Base-by-base conservation (phyloP, 1,140 invertebrate species). In the Varroa destructor region DNA sequence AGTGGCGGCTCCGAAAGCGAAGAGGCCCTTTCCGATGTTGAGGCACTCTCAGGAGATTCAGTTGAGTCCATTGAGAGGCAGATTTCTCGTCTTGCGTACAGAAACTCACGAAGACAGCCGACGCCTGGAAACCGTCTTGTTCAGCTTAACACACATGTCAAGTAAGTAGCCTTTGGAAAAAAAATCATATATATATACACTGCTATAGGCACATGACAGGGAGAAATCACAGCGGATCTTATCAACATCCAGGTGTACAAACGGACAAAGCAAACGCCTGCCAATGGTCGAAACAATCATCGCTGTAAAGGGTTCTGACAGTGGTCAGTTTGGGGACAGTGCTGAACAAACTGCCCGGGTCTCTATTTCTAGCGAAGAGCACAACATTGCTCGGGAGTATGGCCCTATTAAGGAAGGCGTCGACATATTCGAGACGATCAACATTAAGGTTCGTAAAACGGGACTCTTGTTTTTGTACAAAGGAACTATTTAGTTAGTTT, bases 81-180 rank as follows among this genome's bases (percentile, higher is more conserved):
- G 2, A 82, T 97, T 71, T 86, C 88, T 36, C 87, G 90, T 77
- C 87, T 97, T 73, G 89, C 90, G 36, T 97, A 97, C 79, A 87
- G 88, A 2, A 97, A 97, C 79, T 86, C 87, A 1, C 84, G 93
- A 71, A 86, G 88, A 74, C 93, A 89, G 81, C 93, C 94, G 0
- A 96, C 92, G 1, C 90, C 93, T 1, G 94, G 93, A 1, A 81
- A 91, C 8, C 83, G 93, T 36, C 93, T 91, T 77, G 85, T 97
- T 75, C 86, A 88, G 74, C 81, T 96, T 8, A 73, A 74, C 36
- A 81, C 80, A 8, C 74, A 74, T 8, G 76, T 79, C 10, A 74
- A 56, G 79, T 80, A 75, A 76, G 77, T 70, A 58, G 70, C 54
- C 54, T 42, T 25, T 25, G 56, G 37, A 6, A 71, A 56, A 64